Conservation (phyloP, 2,888 invertebrate genomes). For the Xestia ashworthii region DNA sequence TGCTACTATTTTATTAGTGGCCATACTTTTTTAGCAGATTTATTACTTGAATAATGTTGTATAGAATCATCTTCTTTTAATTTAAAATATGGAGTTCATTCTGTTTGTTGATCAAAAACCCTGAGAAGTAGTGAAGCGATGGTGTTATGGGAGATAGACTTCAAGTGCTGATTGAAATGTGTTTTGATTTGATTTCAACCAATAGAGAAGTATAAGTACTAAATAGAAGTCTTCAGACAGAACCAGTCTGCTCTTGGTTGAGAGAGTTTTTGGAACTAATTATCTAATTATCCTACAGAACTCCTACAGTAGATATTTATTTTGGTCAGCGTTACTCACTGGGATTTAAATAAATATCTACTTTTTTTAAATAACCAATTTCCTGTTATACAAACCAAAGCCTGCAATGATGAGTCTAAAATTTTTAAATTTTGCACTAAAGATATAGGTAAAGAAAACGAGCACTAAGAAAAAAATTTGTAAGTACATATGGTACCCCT, state of each 20-base stretch:
- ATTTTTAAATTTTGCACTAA: background rate
- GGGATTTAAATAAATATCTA: background rate
- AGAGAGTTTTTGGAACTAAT: background rate
- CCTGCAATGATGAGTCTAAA: background rate
- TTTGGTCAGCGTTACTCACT: no score
- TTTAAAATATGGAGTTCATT: background rate
- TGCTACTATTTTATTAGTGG: background rate
- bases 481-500: no score
- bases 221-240: background rate
- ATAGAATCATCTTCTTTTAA: background rate
- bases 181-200: background rate
- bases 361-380: background rate
- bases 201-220: background rate
- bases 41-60: background rate
- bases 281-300: background rate
- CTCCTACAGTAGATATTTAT: no score
- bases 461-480: background rate
- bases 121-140: background rate
- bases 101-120: background rate
- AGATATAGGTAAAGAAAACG: background rate
- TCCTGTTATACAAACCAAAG: background rate
- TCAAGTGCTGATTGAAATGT: background rate
- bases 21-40: background rate
- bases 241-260: background rate
- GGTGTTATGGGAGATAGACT: background rate